These are phyloP conservation scores for Dasypolia templi DNA, from an alignment of 2,888 invertebrate genomes.

Conservation along the genomic window DNA sequence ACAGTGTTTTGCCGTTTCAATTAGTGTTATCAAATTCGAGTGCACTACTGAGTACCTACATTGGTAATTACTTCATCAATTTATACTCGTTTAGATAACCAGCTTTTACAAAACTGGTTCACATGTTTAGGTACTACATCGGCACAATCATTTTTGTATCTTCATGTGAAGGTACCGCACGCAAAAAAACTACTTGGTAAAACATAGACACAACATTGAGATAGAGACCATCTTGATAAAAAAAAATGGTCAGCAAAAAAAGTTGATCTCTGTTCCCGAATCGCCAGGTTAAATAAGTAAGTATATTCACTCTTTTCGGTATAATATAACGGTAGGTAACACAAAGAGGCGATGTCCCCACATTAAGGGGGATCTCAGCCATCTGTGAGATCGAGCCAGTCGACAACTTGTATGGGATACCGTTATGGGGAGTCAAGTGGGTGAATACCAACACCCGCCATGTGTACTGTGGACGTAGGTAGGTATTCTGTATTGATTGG, in stretches of 20 bases:
- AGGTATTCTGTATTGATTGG: constrained; percentile 54
- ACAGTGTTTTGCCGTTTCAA: constrained; percentile 40
- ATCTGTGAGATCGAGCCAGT: constrained; percentile 69
- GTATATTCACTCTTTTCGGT: constrained; percentile 60
- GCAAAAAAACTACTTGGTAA: constrained; percentile 48
- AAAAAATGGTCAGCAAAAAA: constrained; percentile 59
- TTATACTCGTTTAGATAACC: constrained; percentile 48
- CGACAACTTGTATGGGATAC: constrained; percentile 65
- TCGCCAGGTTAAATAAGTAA: constrained; percentile 62
- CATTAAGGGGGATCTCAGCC: constrained; percentile 70
- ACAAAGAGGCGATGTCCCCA: constrained; percentile 62
- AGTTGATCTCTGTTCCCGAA: constrained; percentile 44
- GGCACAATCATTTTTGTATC: constrained; percentile 23
- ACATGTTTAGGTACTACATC: background rate
- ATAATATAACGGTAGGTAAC: constrained; percentile 54
- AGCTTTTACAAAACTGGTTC: constrained; percentile 41
- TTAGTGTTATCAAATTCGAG: constrained; percentile 47
- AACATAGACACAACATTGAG: constrained; percentile 54
- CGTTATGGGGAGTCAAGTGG: constrained; percentile 69
- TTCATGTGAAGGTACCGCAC: constrained; percentile 29
- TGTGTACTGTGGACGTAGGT: constrained; percentile 49
- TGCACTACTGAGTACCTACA: constrained; percentile 16
- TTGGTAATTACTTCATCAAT: constrained; percentile 52
- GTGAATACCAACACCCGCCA: constrained; percentile 63
- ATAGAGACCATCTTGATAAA: constrained; percentile 36